phyloP scores from a whole-genome alignment of 53 echinoderm and acorn worm genomes.

The Echinometra lucunter region DNA sequence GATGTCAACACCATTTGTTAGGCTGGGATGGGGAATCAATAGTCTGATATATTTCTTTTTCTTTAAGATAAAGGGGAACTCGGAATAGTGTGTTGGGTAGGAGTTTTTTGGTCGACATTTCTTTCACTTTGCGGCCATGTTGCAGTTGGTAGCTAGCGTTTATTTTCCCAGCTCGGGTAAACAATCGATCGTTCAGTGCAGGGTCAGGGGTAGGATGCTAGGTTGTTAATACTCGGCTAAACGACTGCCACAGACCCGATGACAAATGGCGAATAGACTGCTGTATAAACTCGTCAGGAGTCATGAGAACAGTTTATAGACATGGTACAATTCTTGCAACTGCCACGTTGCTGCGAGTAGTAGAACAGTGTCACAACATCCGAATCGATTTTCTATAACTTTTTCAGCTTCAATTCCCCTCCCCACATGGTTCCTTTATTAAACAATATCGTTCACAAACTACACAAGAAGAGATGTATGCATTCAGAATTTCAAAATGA shows the following conservation, averaged over 20 bases:
- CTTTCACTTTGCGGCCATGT: conserved; percentile 56
- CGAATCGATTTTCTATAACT: too few species aligned
- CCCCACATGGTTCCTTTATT: too few species aligned
- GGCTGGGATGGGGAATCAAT: conserved; percentile 23
- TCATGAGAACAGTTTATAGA: neutral
- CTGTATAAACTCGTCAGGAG: neutral
- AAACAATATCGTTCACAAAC: too few species aligned
- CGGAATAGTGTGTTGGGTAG: neutral
- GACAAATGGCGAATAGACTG: conserved; percentile 3
- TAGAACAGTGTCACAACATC: too few species aligned
- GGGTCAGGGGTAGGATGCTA: conserved; percentile 28
- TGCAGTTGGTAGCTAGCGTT: conserved; percentile 50
- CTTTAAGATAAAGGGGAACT: neutral
- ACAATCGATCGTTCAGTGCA: conserved; percentile 57
- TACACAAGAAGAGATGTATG: too few species aligned
- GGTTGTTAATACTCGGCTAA: conserved; percentile 58
- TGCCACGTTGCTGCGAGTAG: neutral
- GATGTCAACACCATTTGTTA: conserved; percentile 16
- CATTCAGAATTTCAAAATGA: too few species aligned
- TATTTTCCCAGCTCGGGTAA: conserved; percentile 68
- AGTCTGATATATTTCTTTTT: too few species aligned
- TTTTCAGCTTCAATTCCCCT: too few species aligned
- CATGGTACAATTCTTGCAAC: neutral
- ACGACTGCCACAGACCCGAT: conserved; percentile 46
- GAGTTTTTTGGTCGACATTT: neutral